phyloP scores from a whole-genome alignment of 2,797 vertebrate species.

The Danionella dracula region DNA sequence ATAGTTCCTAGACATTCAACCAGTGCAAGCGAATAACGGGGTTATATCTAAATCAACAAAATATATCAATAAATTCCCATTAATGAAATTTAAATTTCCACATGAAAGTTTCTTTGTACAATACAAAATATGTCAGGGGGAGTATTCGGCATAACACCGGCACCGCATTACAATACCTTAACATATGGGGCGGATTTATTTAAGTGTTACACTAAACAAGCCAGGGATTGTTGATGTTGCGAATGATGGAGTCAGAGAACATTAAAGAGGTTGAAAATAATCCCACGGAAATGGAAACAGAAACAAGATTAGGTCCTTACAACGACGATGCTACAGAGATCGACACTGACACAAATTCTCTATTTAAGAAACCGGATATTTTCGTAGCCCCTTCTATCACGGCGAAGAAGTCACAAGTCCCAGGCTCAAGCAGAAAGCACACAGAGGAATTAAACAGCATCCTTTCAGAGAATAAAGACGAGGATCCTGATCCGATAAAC shows the following conservation, averaged over 20 bases:
- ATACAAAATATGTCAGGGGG: no score
- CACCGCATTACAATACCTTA: no score
- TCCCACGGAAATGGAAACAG: constrained; percentile 30
- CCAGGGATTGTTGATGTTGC: constrained; percentile 56
- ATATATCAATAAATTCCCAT: no score
- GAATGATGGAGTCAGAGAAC: constrained; percentile 27
- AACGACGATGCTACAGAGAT: background rate
- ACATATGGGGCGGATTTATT: constrained; percentile 32
- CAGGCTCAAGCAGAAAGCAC: constrained; percentile 18
- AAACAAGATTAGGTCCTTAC: background rate
- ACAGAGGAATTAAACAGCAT: constrained; percentile 6
- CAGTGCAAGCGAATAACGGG: fast-evolving
- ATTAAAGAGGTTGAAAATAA: constrained; percentile 32
- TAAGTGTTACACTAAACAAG: constrained; percentile 56
- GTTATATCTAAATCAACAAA: no score
- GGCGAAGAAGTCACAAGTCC: constrained; percentile 44
- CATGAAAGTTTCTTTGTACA: no score
- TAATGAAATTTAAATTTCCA: no score
- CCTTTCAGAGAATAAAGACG: background rate
- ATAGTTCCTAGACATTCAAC: constrained; percentile 53
- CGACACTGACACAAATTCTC: background rate
- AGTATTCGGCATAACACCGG: no score
- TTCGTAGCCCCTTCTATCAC: constrained; percentile 57
- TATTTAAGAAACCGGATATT: constrained; percentile 69
- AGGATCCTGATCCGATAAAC: background rate